Conservation (phyloP, 2,888 invertebrate species). For the Augochlorella aurata region DNA sequence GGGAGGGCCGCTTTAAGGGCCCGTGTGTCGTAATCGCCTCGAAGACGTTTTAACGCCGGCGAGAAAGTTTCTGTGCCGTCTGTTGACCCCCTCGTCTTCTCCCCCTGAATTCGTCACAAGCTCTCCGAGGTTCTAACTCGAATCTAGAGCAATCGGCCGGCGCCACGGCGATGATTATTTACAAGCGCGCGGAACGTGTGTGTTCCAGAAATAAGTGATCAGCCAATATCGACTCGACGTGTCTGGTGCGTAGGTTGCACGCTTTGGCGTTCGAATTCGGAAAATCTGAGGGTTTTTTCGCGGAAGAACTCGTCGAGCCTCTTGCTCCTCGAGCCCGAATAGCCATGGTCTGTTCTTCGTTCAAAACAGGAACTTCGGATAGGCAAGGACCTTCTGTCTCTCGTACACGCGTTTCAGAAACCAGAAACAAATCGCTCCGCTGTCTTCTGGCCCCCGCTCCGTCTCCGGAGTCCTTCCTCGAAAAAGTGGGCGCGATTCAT, state of each 20-base stretch:
- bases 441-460: slow-evolving; percentile 4
- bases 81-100: slow-evolving; percentile 3
- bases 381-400: slow-evolving; percentile 35
- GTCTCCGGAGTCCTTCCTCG: slow-evolving; percentile 34
- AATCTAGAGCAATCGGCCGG: slow-evolving; percentile 8
- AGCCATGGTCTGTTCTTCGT: too few species aligned
- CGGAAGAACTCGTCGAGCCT: neutral
- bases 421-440: slow-evolving; percentile 53
- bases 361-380: slow-evolving; percentile 49
- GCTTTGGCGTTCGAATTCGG: neutral
- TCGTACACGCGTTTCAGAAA: slow-evolving; percentile 39
- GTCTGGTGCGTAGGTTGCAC: neutral
- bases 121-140: neutral
- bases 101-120: neutral
- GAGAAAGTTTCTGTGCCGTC: slow-evolving; percentile 14
- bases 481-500: slow-evolving; percentile 66
- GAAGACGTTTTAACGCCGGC: slow-evolving; percentile 30
- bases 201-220: slow-evolving; percentile 5
- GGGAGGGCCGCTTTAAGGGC: slow-evolving; percentile 19
- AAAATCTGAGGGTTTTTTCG: neutral
- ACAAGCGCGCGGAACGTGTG: neutral
- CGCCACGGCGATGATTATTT: neutral
- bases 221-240: neutral
- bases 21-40: slow-evolving; percentile 36
- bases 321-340: neutral